Evolutionary conservation across 2,888 invertebrate species (phyloP).

Genomic region (Andrena flavipes): DNA sequence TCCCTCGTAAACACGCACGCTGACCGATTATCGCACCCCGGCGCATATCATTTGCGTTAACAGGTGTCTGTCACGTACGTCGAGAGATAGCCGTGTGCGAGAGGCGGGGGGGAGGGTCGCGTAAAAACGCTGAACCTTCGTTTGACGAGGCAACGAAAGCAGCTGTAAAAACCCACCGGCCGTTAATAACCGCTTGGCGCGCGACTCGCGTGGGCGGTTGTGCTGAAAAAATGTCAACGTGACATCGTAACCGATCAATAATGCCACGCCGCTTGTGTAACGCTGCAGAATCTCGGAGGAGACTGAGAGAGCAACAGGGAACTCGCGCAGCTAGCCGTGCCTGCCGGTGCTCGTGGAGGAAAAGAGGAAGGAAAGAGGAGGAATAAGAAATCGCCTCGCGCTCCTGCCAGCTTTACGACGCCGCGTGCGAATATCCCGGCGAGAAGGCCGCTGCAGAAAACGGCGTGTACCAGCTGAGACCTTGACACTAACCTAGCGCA

Average conservation of each 20-base stretch:
- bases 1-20: constrained; percentile 23
- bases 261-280: constrained; percentile 1
- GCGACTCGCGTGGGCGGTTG: not conserved
- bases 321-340: not conserved
- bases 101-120: not conserved
- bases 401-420: constrained; percentile 20
- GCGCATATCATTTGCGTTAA: constrained; percentile 32
- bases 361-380: constrained; percentile 9
- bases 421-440: constrained; percentile 12
- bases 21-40: constrained; percentile 30
- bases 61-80: constrained; percentile 35
- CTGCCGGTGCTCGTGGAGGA: not conserved
- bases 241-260: not conserved
- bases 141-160: not conserved
- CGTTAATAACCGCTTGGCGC: not conserved
- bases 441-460: constrained; percentile 34
- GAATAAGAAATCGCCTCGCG: not conserved
- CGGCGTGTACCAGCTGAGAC: constrained; percentile 52
- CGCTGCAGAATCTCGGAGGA: not conserved
- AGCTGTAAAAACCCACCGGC: not conserved
- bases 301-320: not conserved
- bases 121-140: constrained; percentile 3
- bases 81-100: not conserved
- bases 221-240: not conserved
- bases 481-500: constrained; percentile 70